Base-by-base conservation (phyloP, 2,113 vertebrate genomes). In the Campylomormyrus numenius region DNA sequence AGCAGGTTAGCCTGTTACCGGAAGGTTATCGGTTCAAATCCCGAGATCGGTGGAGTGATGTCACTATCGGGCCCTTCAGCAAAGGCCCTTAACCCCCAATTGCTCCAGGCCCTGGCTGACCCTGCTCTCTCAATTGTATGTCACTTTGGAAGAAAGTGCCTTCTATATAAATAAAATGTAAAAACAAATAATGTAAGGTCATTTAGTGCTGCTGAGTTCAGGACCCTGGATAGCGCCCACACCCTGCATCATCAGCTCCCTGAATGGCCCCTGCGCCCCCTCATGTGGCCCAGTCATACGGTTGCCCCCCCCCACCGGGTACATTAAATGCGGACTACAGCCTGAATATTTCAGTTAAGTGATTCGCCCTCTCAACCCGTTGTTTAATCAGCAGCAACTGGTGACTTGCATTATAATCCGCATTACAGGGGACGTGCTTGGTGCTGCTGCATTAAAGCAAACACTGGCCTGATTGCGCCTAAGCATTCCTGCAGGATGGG, bases 181-280 rank as follows among this genome's bases (percentile, higher is more conserved):
- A 42, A 24, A 46, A 84, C 42, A 46, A 46, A 84, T 5, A 92
- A 91, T 9, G 53, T 90, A 85, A 91, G 92, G 90, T 92, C 90
- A 90, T 83, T n/a, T 8, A 10, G 7, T 17, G 39, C 77, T 35
- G 39, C 77, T 10, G 39, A 46, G 83, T 48, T 85, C 15, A 48
- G 83, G n/a, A n/a, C 8, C 46, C 5, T 11, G 39, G 83, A 49
- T 17, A n/a, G 46, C 45, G 2, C 21, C 45, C 21, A 10, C 9
- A 85, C 83, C 45, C 83, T 48, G 45, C 24, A 85, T 49, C 19
- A 8, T 42, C 13, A 19, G 2, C 74, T 35, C 27, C 70, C 70
- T 17, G 70, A 15, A 35, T 5, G 15, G 31, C 70, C 70, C 13
- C 62, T n/a, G 24, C 24, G 9, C 24, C 58, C 24, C 58, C 21